phyloP scores from a whole-genome alignment of 2,113 vertebrate genomes.

The Xyrauchen texanus region DNA sequence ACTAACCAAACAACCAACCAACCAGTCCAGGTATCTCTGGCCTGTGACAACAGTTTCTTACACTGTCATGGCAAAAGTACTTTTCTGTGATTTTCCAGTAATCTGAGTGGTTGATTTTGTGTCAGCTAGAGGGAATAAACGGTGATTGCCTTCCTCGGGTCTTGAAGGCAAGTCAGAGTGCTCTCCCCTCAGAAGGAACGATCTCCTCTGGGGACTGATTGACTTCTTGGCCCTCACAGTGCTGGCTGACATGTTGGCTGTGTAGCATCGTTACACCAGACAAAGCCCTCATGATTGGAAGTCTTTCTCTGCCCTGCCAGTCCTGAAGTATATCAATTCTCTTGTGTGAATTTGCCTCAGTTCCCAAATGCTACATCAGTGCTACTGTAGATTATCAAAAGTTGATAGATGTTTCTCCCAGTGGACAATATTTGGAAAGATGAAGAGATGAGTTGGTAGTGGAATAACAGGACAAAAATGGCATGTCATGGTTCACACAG shows the following conservation, averaged over 20 bases:
- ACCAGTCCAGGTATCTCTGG: neutral
- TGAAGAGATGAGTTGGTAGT: slow-evolving; percentile 20
- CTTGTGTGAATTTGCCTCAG: slow-evolving; percentile 19
- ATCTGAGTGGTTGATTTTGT: slow-evolving; percentile 68
- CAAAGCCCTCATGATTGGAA: slow-evolving; percentile 69
- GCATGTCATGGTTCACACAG: neutral
- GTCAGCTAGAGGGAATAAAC: slow-evolving; percentile 61
- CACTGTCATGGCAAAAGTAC: neutral
- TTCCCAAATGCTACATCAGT: neutral
- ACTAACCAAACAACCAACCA: neutral
- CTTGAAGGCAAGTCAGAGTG: slow-evolving; percentile 61
- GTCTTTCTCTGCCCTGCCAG: slow-evolving; percentile 43
- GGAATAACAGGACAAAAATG: neutral
- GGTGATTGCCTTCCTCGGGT: slow-evolving; percentile 69
- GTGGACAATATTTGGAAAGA: slow-evolving; percentile 8
- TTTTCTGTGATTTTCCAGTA: slow-evolving; percentile 53
- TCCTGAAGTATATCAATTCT: slow-evolving; percentile 30
- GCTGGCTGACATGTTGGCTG: slow-evolving; percentile 66
- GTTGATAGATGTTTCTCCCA: slow-evolving; percentile 23
- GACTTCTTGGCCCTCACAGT: slow-evolving; percentile 66
- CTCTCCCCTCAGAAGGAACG: slow-evolving; percentile 44
- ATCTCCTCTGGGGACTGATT: slow-evolving; percentile 71
- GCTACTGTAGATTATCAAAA: slow-evolving; percentile 12
- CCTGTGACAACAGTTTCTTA: too few relatives aligned
- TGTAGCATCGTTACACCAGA: slow-evolving; percentile 65